A percentile compares a stretch with the other conserved stretches of the same genome.
Conservation (phyloP, 2,888 invertebrate species). For the Siphlonurus alternatus region DNA sequence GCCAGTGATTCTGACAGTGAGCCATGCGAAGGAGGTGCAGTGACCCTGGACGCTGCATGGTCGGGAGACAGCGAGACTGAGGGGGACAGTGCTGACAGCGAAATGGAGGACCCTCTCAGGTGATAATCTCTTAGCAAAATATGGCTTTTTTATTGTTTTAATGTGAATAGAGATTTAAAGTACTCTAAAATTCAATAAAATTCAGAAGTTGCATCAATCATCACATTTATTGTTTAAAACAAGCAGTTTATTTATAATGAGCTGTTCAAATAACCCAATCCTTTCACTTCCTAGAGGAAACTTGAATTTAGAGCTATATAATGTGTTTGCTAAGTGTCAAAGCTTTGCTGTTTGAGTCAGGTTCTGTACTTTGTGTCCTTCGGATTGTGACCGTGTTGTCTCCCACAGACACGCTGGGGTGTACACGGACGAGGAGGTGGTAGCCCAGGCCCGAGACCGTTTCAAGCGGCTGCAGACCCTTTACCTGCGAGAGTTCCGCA, state of each 20-base stretch:
- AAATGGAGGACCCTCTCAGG: conserved; percentile 59
- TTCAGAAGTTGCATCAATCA: neutral
- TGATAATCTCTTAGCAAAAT: conserved; percentile 19
- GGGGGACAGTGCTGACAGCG: conserved; percentile 59
- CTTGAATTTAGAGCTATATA: neutral
- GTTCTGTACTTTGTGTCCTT: conserved; percentile 13
- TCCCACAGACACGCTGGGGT: conserved; percentile 65
- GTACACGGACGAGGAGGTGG: conserved; percentile 77
- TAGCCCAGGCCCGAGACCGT: conserved; percentile 55
- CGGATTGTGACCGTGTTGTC: conserved; percentile 21
- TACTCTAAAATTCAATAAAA: neutral
- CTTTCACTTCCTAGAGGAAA: neutral
- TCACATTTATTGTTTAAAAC: too few relatives aligned
- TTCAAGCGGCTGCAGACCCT: conserved; percentile 58
- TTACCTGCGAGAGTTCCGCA: conserved; percentile 66
- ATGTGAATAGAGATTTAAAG: neutral
- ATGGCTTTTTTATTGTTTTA: too few relatives aligned
- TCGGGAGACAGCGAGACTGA: conserved; percentile 50
- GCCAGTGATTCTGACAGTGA: conserved; percentile 61
- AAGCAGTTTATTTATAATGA: too few relatives aligned
- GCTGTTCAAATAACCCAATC: too few relatives aligned
- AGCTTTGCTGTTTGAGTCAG: neutral
- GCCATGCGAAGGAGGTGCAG: conserved; percentile 39
- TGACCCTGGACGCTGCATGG: conserved; percentile 37
- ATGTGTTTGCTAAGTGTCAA: neutral